Evolutionary conservation across 2,797 vertebrate species (phyloP).

Genomic region (Lagocephalus sceleratus): DNA sequence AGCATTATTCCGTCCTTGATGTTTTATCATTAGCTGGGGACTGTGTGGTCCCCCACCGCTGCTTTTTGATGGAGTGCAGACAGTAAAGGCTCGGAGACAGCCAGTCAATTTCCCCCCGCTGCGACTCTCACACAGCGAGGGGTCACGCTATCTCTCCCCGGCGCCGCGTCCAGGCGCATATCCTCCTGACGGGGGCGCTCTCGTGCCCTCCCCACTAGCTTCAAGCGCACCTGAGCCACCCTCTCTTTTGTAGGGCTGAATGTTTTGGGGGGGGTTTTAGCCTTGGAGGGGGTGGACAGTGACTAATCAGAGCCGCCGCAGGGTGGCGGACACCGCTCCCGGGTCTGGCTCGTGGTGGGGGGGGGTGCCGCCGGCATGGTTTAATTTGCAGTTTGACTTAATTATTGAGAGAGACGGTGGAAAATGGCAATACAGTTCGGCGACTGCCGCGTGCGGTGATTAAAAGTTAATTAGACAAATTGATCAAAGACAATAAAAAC

Average conservation of each 20-base stretch:
- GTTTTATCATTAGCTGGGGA: slow-evolving; percentile 79
- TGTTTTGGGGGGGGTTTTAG: slow-evolving; percentile 37
- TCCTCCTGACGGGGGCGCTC: slow-evolving; percentile 63
- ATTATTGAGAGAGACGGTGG: slow-evolving; percentile 50
- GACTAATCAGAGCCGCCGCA: slow-evolving; percentile 54
- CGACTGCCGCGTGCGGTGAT: slow-evolving; percentile 46
- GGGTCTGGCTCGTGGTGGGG: slow-evolving; percentile 48
- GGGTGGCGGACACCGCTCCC: slow-evolving; percentile 38
- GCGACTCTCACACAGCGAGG: slow-evolving; percentile 66
- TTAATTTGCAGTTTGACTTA: slow-evolving; percentile 63
- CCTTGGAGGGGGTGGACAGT: slow-evolving; percentile 45
- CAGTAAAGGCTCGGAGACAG: slow-evolving; percentile 77
- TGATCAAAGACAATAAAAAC: slow-evolving; percentile 21
- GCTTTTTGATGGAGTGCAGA: slow-evolving; percentile 76
- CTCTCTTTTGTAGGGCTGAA: slow-evolving; percentile 63
- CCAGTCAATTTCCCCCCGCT: slow-evolving; percentile 76
- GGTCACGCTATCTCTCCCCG: slow-evolving; percentile 65
- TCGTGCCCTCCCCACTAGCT: slow-evolving; percentile 60
- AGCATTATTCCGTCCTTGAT: slow-evolving; percentile 81
- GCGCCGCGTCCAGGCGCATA: slow-evolving; percentile 59
- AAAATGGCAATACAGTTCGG: slow-evolving; percentile 41
- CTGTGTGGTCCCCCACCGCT: slow-evolving; percentile 81
- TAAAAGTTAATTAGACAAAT: slow-evolving; percentile 46
- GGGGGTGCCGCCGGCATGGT: slow-evolving; percentile 47
- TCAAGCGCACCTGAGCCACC: slow-evolving; percentile 63